Evolutionary conservation across 1,140 invertebrate species (phyloP).

Genomic region (Charaxes varanes): DNA sequence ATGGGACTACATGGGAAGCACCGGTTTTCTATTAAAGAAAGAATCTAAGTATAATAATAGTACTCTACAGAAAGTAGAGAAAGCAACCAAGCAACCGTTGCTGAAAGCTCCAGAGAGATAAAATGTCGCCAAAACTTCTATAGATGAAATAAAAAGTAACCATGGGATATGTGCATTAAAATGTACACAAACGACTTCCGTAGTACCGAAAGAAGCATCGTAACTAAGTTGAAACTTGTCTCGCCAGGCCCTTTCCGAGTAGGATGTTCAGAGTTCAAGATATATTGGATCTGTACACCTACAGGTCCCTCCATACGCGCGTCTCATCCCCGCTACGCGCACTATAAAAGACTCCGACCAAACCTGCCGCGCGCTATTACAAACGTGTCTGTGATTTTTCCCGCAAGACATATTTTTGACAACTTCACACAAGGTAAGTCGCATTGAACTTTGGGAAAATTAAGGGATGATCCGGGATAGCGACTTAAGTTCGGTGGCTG

Average conservation of each 20-base stretch:
- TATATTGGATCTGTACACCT: conserved; percentile 6
- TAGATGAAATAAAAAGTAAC: too few relatives aligned
- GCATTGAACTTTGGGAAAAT: conserved; percentile 27
- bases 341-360: conserved; percentile 61
- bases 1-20: too few relatives aligned
- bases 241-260: conserved; percentile 7
- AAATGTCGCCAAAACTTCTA: too few relatives aligned
- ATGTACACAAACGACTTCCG: too few relatives aligned
- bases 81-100: too few relatives aligned
- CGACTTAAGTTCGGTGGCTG: too few relatives aligned
- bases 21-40: too few relatives aligned
- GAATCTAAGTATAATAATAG: too few relatives aligned
- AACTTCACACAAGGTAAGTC: conserved; percentile 57
- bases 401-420: conserved; percentile 49
- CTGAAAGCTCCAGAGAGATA: too few relatives aligned
- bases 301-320: conserved; percentile 38
- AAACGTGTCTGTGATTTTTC: conserved; percentile 68
- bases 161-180: too few relatives aligned
- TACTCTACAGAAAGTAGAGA: too few relatives aligned
- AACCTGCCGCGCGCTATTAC: conserved; percentile 69
- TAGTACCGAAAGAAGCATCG: neutral
- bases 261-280: conserved; percentile 7
- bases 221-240: neutral
- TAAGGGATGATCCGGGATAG: conserved; percentile 39
- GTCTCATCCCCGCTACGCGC: conserved; percentile 59